Evolutionary conservation across 2,113 vertebrate species (phyloP).

Genomic region (Paradisaea rubra): DNA sequence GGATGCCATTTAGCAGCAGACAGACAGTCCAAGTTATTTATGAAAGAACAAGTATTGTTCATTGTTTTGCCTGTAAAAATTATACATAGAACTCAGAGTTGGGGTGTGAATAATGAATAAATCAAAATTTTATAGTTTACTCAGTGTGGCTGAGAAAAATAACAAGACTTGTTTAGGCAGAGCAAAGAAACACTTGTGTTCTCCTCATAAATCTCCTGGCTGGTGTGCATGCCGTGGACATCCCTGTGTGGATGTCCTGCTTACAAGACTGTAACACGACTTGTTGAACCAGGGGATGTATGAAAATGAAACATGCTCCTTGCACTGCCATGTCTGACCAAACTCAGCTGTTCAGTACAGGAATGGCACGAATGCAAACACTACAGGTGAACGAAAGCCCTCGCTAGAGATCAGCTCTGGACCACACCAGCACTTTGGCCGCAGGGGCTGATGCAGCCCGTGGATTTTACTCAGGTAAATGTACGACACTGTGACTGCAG

Average conservation of each 20-base stretch:
- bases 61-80: background rate
- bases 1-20: background rate
- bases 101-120: background rate
- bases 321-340: background rate
- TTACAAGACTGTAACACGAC: background rate
- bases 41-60: background rate
- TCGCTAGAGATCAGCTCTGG: accelerated
- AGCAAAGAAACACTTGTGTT: background rate
- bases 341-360: background rate
- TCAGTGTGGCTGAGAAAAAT: background rate
- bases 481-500: background rate
- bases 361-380: background rate
- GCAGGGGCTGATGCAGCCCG: background rate
- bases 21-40: background rate
- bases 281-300: background rate
- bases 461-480: background rate
- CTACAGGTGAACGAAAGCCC: background rate
- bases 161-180: background rate
- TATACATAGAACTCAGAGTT: background rate
- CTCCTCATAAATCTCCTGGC: background rate
- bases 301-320: background rate
- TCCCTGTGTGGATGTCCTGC: background rate
- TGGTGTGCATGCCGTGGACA: accelerated
- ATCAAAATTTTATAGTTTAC: background rate
- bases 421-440: background rate